phyloP scores from a whole-genome alignment of 2,888 invertebrate genomes.

The Chrysolina haemoptera region DNA sequence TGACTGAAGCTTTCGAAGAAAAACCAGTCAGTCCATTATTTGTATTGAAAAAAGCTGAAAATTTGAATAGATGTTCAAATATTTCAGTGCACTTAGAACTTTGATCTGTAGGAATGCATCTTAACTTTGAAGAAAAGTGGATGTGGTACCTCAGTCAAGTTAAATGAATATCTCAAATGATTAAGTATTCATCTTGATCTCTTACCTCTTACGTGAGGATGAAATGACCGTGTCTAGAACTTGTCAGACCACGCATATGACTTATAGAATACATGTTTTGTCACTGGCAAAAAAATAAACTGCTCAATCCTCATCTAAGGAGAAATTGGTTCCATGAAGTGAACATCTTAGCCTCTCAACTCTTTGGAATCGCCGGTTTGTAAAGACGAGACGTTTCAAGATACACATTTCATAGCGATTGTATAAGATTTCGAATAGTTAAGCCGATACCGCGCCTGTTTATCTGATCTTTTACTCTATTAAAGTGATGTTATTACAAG shows the following conservation, averaged over 20 bases:
- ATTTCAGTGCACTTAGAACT: too few relatives aligned
- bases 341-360: conserved; percentile 51
- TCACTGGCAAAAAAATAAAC: background rate
- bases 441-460: conserved; percentile 54
- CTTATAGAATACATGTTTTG: background rate
- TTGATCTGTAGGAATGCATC: too few relatives aligned
- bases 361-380: conserved; percentile 66
- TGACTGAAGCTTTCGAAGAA: too few relatives aligned
- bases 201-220: too few relatives aligned
- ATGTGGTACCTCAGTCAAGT: too few relatives aligned
- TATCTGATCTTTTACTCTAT: conserved; percentile 60
- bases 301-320: background rate
- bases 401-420: conserved; percentile 56
- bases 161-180: too few relatives aligned
- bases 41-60: too few relatives aligned
- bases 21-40: too few relatives aligned
- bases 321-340: conserved; percentile 49
- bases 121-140: too few relatives aligned
- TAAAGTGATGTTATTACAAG: conserved; percentile 59
- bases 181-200: too few relatives aligned
- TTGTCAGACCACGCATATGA: background rate
- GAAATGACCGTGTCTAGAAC: background rate
- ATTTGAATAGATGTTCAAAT: too few relatives aligned
- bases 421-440: conserved; percentile 55
- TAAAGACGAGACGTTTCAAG: conserved; percentile 68